These are phyloP conservation scores for Pituophis catenifer DNA, from an alignment of 2,113 vertebrate species.

Conservation along the genomic window DNA sequence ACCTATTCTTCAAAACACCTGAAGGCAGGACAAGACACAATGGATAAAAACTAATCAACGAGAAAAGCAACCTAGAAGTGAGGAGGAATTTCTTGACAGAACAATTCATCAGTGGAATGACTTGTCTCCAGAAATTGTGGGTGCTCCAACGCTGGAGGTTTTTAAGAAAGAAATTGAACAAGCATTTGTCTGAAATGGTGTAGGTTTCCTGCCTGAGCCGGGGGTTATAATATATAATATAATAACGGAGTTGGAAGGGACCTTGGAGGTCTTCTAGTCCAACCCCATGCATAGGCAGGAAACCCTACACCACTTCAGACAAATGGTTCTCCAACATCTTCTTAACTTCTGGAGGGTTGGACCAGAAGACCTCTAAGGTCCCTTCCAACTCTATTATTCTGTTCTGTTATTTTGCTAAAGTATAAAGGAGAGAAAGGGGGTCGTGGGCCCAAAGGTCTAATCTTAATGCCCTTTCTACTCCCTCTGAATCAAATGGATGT, in stretches of 20 bases:
- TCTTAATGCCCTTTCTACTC: slow-evolving; percentile 73
- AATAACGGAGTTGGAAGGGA: no score
- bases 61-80: not conserved
- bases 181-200: not conserved
- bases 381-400: not conserved
- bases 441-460: slow-evolving; percentile 75
- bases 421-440: slow-evolving; percentile 73
- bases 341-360: not conserved
- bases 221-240: no score
- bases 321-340: no score
- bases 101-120: not conserved
- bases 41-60: not conserved
- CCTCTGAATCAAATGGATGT: slow-evolving; percentile 87
- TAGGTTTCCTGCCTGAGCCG: not conserved
- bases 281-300: no score
- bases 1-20: not conserved
- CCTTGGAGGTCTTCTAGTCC: no score
- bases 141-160: not conserved
- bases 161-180: not conserved
- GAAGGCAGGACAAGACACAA: not conserved
- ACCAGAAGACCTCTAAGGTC: not conserved
- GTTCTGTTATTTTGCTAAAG: not conserved
- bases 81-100: not conserved
- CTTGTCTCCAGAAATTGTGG: not conserved
- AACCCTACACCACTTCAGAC: no score